Evolutionary conservation across 2,888 invertebrate genomes (phyloP).

Genomic region (Biston stratarius): DNA sequence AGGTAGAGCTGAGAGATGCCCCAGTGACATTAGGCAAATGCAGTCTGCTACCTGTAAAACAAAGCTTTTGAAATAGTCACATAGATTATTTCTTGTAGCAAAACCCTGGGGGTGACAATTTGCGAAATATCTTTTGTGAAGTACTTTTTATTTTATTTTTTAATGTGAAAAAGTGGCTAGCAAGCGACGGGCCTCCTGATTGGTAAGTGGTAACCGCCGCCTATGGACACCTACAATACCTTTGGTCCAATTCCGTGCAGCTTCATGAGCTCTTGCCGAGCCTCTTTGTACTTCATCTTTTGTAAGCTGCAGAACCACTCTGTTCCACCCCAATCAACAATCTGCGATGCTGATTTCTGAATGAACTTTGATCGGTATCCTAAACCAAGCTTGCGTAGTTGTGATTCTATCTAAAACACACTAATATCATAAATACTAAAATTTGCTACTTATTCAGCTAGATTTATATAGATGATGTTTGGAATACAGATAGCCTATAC

Average conservation of each 20-base stretch:
- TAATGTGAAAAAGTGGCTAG: too few relatives aligned
- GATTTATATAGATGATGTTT: too few relatives aligned
- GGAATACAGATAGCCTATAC: too few relatives aligned
- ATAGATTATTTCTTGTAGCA: too few relatives aligned
- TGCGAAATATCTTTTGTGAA: too few relatives aligned
- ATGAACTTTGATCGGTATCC: slow-evolving; percentile 97
- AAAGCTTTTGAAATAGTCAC: slow-evolving; percentile 7
- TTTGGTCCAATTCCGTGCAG: slow-evolving; percentile 97
- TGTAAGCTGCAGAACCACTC: slow-evolving; percentile 91
- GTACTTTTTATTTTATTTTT: too few relatives aligned
- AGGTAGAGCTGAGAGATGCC: slow-evolving; percentile 95
- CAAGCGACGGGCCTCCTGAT: too few relatives aligned
- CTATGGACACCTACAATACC: too few relatives aligned
- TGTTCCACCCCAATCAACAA: slow-evolving; percentile 89
- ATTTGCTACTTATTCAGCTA: too few relatives aligned
- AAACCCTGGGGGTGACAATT: too few relatives aligned
- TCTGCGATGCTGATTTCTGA: slow-evolving; percentile 89
- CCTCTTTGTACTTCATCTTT: slow-evolving; percentile 89
- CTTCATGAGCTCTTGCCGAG: slow-evolving; percentile 90
- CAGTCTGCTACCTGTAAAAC: slow-evolving; percentile 96
- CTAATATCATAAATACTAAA: too few relatives aligned
- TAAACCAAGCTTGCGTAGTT: slow-evolving; percentile 91
- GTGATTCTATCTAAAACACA: slow-evolving; percentile 87
- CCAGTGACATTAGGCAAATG: slow-evolving; percentile 98
- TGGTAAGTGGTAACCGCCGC: too few relatives aligned